phyloP scores from a whole-genome alignment of 2,113 vertebrate genomes.

The Scopus umbretta region DNA sequence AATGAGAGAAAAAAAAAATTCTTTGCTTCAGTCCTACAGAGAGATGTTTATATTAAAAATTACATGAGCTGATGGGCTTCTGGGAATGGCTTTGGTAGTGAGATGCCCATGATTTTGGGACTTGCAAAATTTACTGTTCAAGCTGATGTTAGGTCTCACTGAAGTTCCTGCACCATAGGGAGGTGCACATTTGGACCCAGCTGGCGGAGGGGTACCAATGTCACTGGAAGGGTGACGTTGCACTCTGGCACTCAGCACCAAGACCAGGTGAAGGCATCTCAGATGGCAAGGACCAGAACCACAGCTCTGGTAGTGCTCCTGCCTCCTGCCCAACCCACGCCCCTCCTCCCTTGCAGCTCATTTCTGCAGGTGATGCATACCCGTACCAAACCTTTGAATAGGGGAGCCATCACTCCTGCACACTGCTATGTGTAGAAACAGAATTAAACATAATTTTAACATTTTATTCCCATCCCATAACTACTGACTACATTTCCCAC shows the following conservation, averaged over 20 bases:
- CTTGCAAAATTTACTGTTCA: background rate
- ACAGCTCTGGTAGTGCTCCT: background rate
- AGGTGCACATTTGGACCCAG: background rate
- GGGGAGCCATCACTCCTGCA: background rate
- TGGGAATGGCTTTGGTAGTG: background rate
- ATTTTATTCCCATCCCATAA: background rate
- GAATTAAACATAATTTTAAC: background rate
- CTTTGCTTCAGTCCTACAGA: background rate
- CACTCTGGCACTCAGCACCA: background rate
- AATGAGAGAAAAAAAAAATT: background rate
- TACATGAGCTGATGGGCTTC: background rate
- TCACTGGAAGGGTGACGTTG: background rate
- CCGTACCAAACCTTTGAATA: background rate
- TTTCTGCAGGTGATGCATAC: background rate
- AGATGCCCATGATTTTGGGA: background rate
- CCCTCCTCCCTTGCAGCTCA: background rate
- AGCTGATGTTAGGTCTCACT: background rate
- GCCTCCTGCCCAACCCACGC: accelerated
- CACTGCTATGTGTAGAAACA: background rate
- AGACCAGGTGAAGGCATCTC: background rate
- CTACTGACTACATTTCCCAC: background rate
- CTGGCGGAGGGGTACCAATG: background rate
- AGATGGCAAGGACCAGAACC: background rate
- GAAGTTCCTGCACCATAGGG: background rate
- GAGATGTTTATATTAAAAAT: background rate